Conservation (phyloP, 2,113 vertebrate species). For the Chaenocephalus aceratus region DNA sequence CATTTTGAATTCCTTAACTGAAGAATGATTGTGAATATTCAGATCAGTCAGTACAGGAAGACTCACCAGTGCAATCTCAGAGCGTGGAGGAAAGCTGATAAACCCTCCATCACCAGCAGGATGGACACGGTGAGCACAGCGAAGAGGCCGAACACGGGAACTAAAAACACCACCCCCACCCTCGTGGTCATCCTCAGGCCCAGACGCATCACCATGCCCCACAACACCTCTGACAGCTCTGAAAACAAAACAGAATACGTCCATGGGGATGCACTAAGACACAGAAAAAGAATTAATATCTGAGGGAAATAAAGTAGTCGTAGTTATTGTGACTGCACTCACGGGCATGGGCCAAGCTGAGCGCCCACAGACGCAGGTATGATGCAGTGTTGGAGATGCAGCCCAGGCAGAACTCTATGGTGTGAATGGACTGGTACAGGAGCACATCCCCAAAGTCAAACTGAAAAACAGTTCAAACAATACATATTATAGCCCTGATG, state of each 20-base stretch:
- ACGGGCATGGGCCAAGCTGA: slow-evolving; percentile 98
- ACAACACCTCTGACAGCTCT: slow-evolving; percentile 97
- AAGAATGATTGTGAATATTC: no score
- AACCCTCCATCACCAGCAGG: slow-evolving; percentile 96
- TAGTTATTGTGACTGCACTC: slow-evolving; percentile 70
- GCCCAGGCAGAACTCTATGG: slow-evolving; percentile 96
- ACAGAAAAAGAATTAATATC: neutral
- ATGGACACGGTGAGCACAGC: slow-evolving; percentile 91
- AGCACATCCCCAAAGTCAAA: slow-evolving; percentile 92
- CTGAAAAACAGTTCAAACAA: slow-evolving; percentile 77
- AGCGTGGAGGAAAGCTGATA: slow-evolving; percentile 98
- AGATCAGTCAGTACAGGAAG: neutral
- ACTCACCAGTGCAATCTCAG: slow-evolving; percentile 96
- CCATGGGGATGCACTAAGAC: neutral
- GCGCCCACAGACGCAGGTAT: slow-evolving; percentile 96
- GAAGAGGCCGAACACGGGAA: slow-evolving; percentile 89
- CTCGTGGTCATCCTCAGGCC: slow-evolving; percentile 87
- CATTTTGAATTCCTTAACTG: no score
- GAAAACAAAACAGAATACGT: neutral
- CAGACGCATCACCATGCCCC: slow-evolving; percentile 94
- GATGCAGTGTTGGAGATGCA: slow-evolving; percentile 98
- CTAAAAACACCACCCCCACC: slow-evolving; percentile 85
- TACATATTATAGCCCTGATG: neutral
- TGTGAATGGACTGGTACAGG: slow-evolving; percentile 94
- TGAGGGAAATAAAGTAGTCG: neutral